These are phyloP conservation scores for Drosophila kohkoa DNA, from an alignment of 1,140 invertebrate species.

Conservation along the genomic window DNA sequence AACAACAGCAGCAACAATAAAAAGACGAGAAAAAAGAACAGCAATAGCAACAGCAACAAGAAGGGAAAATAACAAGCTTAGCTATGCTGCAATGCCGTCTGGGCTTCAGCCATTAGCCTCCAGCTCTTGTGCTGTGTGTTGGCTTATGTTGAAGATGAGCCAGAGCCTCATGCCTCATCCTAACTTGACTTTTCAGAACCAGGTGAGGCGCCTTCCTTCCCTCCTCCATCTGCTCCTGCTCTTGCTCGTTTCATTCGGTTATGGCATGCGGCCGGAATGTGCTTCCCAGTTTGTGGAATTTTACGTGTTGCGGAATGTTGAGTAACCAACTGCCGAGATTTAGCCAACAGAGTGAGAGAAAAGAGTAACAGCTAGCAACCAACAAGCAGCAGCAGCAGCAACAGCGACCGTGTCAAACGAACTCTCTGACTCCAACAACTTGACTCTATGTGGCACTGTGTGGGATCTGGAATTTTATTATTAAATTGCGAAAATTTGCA, in stretches of 20 bases:
- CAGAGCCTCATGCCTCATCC: background rate
- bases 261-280: conserved; percentile 55
- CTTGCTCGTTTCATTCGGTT: conserved; percentile 13
- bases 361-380: background rate
- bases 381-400: background rate
- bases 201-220: conserved; percentile 2
- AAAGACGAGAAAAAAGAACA: conserved; percentile 15
- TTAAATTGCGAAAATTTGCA: conserved; percentile 53
- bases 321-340: conserved; percentile 59
- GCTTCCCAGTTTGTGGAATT: conserved; percentile 53
- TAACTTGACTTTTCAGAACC: conserved; percentile 13
- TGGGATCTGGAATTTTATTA: conserved; percentile 52
- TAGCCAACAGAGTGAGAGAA: conserved; percentile 1
- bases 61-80: conserved; percentile 60
- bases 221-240: too few species aligned
- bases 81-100: conserved; percentile 61
- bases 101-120: conserved; percentile 48
- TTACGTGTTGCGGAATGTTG: conserved; percentile 69
- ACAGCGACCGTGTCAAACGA: conserved; percentile 32
- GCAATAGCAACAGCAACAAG: conserved; percentile 27
- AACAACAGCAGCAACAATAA: conserved; percentile 11
- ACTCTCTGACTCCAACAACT: conserved; percentile 30
- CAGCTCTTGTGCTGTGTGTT: conserved; percentile 24
- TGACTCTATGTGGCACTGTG: conserved; percentile 2
- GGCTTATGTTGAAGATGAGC: conserved; percentile 47